Conservation (phyloP, 2,888 invertebrate species). For the Clostera curtula region DNA sequence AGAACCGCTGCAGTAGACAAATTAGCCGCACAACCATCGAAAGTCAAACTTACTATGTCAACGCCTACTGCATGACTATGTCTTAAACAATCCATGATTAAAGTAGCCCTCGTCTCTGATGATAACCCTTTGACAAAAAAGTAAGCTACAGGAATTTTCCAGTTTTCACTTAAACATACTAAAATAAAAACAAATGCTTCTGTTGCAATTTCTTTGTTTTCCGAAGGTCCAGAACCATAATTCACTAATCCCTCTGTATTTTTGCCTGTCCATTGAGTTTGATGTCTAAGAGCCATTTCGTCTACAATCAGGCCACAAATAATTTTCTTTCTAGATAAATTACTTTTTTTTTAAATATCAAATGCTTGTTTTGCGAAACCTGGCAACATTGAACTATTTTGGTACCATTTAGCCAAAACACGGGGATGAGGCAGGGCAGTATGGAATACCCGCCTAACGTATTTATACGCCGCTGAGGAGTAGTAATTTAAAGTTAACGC, state of each 20-base stretch:
- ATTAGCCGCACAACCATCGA: background rate
- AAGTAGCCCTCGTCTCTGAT: constrained; percentile 2
- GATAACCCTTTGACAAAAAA: constrained; percentile 6
- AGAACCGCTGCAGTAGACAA: background rate
- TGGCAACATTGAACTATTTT: constrained; percentile 8
- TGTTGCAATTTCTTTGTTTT: constrained; percentile 2
- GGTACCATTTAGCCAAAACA: constrained; percentile 14
- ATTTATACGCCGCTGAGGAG: constrained; percentile 13
- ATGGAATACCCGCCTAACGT: constrained; percentile 11
- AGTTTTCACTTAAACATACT: constrained; percentile 6
- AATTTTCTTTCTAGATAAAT: constrained; percentile 5
- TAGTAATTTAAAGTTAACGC: constrained; percentile 17
- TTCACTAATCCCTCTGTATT: constrained; percentile 7
- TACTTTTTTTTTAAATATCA: constrained; percentile 8
- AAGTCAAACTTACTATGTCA: background rate
- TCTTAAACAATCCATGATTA: background rate
- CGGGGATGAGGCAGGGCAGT: constrained; percentile 18
- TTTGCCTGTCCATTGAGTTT: constrained; percentile 8
- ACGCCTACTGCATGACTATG: background rate
- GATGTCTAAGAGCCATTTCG: constrained; percentile 12
- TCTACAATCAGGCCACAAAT: constrained; percentile 9
- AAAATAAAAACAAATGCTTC: constrained; percentile 6
- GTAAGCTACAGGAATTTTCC: constrained; percentile 9
- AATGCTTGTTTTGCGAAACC: constrained; percentile 17
- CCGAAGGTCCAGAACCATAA: constrained; percentile 2